A percentile compares a stretch with the other conserved stretches of the same genome.
phyloP scores from a whole-genome alignment of 2,113 vertebrate genomes.

The Ctenomys sociabilis region DNA sequence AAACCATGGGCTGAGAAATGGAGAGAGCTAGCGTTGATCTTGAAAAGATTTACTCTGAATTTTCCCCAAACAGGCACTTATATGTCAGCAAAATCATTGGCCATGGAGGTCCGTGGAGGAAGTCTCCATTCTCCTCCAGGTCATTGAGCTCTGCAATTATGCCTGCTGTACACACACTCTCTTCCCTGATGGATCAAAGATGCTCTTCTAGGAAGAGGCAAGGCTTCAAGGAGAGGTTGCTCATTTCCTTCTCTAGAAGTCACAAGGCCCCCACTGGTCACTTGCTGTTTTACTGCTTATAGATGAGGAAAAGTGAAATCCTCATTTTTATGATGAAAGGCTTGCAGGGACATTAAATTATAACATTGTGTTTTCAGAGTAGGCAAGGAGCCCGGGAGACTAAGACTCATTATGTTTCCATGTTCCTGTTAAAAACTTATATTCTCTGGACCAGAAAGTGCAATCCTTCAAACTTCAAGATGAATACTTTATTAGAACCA shows the following conservation, averaged over 20 bases:
- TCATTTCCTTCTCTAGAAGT: not conserved
- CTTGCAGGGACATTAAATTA: conserved; percentile 62
- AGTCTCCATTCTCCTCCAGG: not conserved
- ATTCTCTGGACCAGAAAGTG: conserved; percentile 69
- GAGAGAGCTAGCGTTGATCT: not conserved
- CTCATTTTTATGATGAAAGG: not conserved
- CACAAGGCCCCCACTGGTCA: not conserved
- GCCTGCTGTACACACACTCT: not conserved
- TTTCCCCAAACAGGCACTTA: not conserved
- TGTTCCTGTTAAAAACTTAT: conserved; percentile 75
- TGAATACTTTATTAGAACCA: conserved; percentile 77
- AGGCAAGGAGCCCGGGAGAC: conserved; percentile 41
- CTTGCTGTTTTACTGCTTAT: not conserved
- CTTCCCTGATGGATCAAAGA: not conserved
- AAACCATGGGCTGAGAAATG: not conserved
- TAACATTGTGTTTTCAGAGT: conserved; percentile 59
- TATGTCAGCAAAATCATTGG: not conserved
- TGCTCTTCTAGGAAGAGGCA: not conserved
- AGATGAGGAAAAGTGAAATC: conserved; percentile 18
- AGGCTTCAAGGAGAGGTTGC: not conserved
- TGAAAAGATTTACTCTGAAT: not conserved
- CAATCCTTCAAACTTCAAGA: conserved; percentile 74
- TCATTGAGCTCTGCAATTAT: not conserved
- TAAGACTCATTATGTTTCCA: conserved; percentile 61
- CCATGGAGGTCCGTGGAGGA: not conserved